Conservation (phyloP, 2,888 invertebrate genomes). For the Netelia melanura region DNA sequence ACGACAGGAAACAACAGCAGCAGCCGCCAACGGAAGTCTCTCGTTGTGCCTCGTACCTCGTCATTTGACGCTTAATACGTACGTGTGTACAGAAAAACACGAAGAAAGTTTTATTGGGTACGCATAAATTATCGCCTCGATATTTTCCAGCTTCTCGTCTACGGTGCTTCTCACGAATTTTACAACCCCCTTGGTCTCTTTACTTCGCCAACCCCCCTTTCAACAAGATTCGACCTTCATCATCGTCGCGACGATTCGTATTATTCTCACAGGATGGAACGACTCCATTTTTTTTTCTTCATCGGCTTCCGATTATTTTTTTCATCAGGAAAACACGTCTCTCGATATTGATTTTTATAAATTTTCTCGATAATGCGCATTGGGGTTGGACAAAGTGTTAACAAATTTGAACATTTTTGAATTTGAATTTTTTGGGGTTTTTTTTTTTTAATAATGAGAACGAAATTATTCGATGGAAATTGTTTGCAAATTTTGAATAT, state of each 20-base stretch:
- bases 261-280: not conserved
- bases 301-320: conserved; percentile 28
- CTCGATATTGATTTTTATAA: not conserved
- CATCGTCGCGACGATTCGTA: conserved; percentile 1
- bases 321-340: not conserved
- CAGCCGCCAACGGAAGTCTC: conserved; percentile 54
- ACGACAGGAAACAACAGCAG: conserved; percentile 33
- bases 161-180: not conserved
- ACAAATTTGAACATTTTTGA: too few relatives aligned
- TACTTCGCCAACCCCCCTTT: not conserved
- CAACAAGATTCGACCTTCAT: conserved; percentile 16
- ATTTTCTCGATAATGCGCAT: too few relatives aligned
- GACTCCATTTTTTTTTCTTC: not conserved
- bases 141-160: not conserved
- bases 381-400: too few relatives aligned
- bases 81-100: conserved; percentile 4
- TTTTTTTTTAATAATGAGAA: too few relatives aligned
- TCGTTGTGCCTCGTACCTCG: conserved; percentile 43
- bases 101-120: conserved; percentile 69
- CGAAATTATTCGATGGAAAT: too few relatives aligned
- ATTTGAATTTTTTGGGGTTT: too few relatives aligned
- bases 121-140: conserved; percentile 66
- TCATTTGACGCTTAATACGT: conserved; percentile 44
- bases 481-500: too few relatives aligned
- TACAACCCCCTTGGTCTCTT: not conserved